Base-by-base conservation (phyloP, 1,140 invertebrate genomes). In the Schlechtendalia chinensis region DNA sequence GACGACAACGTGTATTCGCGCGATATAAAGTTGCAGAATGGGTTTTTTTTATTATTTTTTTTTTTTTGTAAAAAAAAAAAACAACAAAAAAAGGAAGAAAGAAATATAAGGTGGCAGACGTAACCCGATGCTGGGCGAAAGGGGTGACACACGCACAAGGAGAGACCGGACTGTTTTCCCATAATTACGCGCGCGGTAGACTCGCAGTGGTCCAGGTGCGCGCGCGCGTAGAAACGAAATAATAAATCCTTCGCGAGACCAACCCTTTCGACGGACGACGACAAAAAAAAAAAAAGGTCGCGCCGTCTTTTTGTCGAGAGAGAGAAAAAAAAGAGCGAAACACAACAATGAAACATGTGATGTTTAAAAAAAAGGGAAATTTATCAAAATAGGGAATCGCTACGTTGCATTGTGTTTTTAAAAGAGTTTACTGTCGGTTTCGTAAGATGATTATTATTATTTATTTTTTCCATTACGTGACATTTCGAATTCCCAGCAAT, bases 61-160 rank as follows among this genome's bases (percentile, higher is more conserved):
- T n/a, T n/a, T n/a, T 75, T 77, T 79, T 79, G 56, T 79, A 22
- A 27, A 79, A 79, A 77, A 79, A 74, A 59, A 77, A 47, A 39
- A 8, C 32, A 8, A 39, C 3, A 39, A 39, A 39, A 39, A 39
- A 39, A 39, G 32, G 8, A 39, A 17, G 24, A 24, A 71, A 72
- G 24, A 72, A 27, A 47, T 27, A 77, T 77, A 79, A 79, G 56
- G 58, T 63, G 75, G 58, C 56, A 61, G 32, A 63, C 75, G 75
- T 79, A 79, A 79, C 75, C 75, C 75, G 75, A 79, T 63, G 58
- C 74, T 59, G 74, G 32, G 54, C 56, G 75, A 79, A 79, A 79
- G 75, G 75, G 75, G 75, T 79, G 75, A 79, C 75, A 79, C 58
- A 63, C 75, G 56, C 74, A 59, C 39, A 27, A 17, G 16, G 32